These are phyloP conservation scores for Thunnus thynnus DNA, from an alignment of 2,113 vertebrate species.

Conservation along the genomic window DNA sequence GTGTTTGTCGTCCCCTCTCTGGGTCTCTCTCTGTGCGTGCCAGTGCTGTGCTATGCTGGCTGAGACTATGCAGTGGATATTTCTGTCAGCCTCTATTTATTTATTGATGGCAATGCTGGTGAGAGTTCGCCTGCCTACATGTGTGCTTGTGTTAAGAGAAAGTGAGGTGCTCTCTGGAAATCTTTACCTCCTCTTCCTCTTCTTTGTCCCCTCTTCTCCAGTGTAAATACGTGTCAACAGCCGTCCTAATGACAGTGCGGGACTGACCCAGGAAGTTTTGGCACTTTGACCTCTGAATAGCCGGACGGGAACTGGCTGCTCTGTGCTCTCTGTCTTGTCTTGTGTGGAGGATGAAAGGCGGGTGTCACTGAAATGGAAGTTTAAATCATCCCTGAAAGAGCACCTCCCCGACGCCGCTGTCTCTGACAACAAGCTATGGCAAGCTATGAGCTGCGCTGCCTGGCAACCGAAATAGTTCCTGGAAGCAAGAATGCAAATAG, in stretches of 20 bases:
- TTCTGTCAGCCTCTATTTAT: constrained; percentile 83
- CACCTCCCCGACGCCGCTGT: constrained; percentile 44
- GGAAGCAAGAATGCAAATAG: constrained; percentile 70
- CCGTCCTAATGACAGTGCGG: constrained; percentile 38
- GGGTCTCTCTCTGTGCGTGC: constrained; percentile 63
- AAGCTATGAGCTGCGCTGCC: constrained; percentile 44
- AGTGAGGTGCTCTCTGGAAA: constrained; percentile 57
- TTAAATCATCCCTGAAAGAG: constrained; percentile 68
- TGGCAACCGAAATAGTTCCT: constrained; percentile 61
- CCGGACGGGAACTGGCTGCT: constrained; percentile 26
- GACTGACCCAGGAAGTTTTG: constrained; percentile 60
- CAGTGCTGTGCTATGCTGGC: constrained; percentile 63
- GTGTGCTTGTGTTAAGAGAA: constrained; percentile 61
- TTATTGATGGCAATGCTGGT: constrained; percentile 82
- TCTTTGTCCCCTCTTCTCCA: constrained; percentile 17
- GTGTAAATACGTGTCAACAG: constrained; percentile 71
- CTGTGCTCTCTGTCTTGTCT: constrained; percentile 42
- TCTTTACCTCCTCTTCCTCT: constrained; percentile 35
- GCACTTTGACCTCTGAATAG: constrained; percentile 62
- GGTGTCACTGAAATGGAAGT: constrained; percentile 60
- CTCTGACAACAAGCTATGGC: constrained; percentile 53
- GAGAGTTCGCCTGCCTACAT: constrained; percentile 77
- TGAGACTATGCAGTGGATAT: constrained; percentile 76
- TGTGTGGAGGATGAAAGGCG: constrained; percentile 54
- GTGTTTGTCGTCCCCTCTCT: constrained; percentile 51